Percentiles rank a stretch among this genome's conserved stretches.
Conservation (phyloP, 2,888 invertebrate genomes). For the Drosophila helvetica region DNA sequence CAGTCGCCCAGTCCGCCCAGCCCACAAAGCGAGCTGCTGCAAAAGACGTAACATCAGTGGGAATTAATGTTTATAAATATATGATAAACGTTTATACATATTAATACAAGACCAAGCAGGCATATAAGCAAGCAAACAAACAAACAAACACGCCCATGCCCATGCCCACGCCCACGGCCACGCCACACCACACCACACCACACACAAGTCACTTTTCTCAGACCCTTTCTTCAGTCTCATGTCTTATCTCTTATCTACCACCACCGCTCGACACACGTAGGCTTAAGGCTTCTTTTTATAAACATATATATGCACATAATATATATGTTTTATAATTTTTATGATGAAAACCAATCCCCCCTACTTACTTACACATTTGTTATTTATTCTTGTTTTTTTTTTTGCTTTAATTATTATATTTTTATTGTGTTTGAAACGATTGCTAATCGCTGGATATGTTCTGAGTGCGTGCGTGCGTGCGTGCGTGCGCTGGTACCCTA, state of each 20-base stretch:
- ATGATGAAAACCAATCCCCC: slow-evolving; percentile 14
- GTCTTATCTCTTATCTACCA: slow-evolving; percentile 27
- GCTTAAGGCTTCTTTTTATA: slow-evolving; percentile 43
- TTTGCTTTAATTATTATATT: slow-evolving; percentile 52
- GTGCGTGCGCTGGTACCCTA: slow-evolving; percentile 18
- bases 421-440: slow-evolving; percentile 33
- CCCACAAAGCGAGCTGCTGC: slow-evolving; percentile 83
- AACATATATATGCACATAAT: slow-evolving; percentile 38
- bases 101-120: slow-evolving; percentile 76
- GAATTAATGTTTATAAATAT: slow-evolving; percentile 84
- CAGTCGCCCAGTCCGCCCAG: slow-evolving; percentile 83
- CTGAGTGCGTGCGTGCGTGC: slow-evolving; percentile 5
- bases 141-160: slow-evolving; percentile 54
- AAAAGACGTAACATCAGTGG: slow-evolving; percentile 84
- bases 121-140: slow-evolving; percentile 63
- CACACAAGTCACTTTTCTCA: slow-evolving; percentile 17
- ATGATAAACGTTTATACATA: slow-evolving; percentile 80
- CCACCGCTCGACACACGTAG: slow-evolving; percentile 35
- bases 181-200: slow-evolving; percentile 17
- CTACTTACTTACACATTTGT: slow-evolving; percentile 60
- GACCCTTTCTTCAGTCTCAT: slow-evolving; percentile 26
- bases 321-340: slow-evolving; percentile 45
- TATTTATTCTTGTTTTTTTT: slow-evolving; percentile 62
- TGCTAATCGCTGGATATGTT: slow-evolving; percentile 29
- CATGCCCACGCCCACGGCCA: slow-evolving; percentile 26